Evolutionary conservation across 2,888 invertebrate species (phyloP).

Genomic region (Rhagophthalmus giganteus): DNA sequence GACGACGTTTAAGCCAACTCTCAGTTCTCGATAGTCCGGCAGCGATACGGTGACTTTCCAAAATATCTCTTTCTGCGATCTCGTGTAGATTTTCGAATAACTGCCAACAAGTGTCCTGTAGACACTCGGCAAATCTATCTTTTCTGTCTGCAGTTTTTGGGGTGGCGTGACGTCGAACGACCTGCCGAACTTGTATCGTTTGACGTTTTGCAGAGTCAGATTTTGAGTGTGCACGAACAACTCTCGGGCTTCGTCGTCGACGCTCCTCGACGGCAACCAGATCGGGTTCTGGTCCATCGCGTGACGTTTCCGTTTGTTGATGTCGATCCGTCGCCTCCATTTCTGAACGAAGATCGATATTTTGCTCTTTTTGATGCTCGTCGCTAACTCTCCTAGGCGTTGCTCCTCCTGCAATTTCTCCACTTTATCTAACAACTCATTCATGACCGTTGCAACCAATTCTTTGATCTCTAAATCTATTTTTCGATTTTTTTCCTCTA

Average conservation of each 20-base stretch:
- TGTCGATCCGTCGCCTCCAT: conserved; percentile 56
- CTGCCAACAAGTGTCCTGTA: conserved; percentile 41
- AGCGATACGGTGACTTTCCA: conserved; percentile 69
- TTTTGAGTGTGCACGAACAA: conserved; percentile 55
- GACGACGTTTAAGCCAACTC: conserved; percentile 38
- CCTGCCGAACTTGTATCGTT: conserved; percentile 57
- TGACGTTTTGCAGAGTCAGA: conserved; percentile 55
- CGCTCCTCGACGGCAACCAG: conserved; percentile 57
- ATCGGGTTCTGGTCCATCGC: conserved; percentile 61
- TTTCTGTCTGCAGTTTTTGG: conserved; percentile 32
- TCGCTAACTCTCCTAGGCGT: conserved; percentile 52
- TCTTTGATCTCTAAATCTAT: conserved; percentile 37
- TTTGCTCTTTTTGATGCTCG: conserved; percentile 46
- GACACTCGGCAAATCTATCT: conserved; percentile 42
- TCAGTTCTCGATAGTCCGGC: conserved; percentile 57
- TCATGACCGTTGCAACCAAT: conserved; percentile 46
- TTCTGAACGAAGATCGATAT: conserved; percentile 52
- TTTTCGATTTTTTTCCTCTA: conserved; percentile 17
- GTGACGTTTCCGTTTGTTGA: conserved; percentile 56
- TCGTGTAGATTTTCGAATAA: conserved; percentile 36
- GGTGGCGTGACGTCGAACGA: conserved; percentile 38
- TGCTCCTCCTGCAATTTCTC: conserved; percentile 47
- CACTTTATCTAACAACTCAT: conserved; percentile 48
- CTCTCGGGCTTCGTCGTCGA: conserved; percentile 54
- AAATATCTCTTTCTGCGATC: conserved; percentile 48